Conservation (phyloP, 2,888 invertebrate species). For the Nineta flava region DNA sequence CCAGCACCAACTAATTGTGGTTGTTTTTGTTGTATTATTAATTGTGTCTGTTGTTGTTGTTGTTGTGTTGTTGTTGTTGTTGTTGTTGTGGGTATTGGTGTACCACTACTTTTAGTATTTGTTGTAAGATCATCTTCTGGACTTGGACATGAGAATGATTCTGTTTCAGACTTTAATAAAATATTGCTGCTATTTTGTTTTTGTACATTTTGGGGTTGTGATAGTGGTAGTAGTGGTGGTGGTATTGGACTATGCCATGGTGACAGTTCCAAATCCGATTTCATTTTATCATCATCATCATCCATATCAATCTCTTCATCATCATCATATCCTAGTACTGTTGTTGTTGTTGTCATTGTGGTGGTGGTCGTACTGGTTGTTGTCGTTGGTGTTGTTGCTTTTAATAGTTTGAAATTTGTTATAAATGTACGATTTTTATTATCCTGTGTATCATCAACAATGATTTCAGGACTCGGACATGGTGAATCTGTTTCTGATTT, state of each 20-base stretch:
- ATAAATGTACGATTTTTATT: constrained; percentile 13
- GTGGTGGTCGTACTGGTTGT: no score
- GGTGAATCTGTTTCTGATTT: constrained; percentile 29
- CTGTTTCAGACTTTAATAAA: constrained; percentile 1
- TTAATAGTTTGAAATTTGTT: background rate
- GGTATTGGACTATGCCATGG: constrained; percentile 30
- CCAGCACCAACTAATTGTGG: constrained; percentile 30
- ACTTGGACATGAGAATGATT: constrained; percentile 8
- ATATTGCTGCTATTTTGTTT: background rate
- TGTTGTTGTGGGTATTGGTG: constrained; percentile 11
- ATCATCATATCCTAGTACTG: no score
- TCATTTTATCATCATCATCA: constrained; percentile 17
- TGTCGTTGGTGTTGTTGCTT: background rate
- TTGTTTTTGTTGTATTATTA: constrained; percentile 21
- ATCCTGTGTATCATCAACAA: no score
- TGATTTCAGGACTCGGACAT: constrained; percentile 30
- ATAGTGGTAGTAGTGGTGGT: no score
- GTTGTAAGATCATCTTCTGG: constrained; percentile 9
- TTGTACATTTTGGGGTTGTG: background rate
- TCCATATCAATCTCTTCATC: no score
- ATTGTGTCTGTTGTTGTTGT: background rate
- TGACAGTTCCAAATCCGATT: constrained; percentile 28
- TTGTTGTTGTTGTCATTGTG: background rate
- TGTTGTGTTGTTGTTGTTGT: constrained; percentile 20
- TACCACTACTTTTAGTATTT: constrained; percentile 1